Conservation (phyloP, 2,888 invertebrate species). For the Augiades crinisus region DNA sequence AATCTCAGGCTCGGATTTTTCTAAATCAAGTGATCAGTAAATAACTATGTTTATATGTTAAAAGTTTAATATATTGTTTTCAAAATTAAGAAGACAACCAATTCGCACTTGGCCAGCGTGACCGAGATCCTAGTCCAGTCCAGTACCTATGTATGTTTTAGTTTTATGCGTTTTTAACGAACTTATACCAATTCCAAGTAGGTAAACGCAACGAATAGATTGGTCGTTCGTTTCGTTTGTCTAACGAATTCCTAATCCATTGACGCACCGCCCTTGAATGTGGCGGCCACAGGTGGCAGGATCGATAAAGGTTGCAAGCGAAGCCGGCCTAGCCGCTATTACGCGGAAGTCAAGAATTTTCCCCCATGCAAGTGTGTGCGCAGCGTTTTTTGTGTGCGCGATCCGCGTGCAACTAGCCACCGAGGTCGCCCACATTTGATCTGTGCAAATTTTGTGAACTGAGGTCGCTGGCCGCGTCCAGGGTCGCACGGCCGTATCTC, state of each 20-base stretch:
- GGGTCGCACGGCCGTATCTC: slow-evolving; percentile 76
- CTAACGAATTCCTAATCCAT: slow-evolving; percentile 18
- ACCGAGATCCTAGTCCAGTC: no score
- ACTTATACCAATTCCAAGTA: no score
- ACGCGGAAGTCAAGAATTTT: slow-evolving; percentile 73
- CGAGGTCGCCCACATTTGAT: slow-evolving; percentile 81
- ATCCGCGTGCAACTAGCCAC: slow-evolving; percentile 65
- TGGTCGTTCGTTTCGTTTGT: slow-evolving; percentile 7
- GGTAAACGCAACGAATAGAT: no score
- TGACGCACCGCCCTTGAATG: slow-evolving; percentile 19
- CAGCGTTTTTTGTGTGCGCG: slow-evolving; percentile 45
- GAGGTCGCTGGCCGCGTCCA: slow-evolving; percentile 75
- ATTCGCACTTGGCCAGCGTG: no score
- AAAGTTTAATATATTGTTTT: no score
- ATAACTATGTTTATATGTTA: no score
- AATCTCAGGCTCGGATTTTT: no score
- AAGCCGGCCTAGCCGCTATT: slow-evolving; percentile 25
- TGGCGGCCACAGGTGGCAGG: slow-evolving; percentile 29
- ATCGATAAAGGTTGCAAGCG: slow-evolving; percentile 32
- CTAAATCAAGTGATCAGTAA: no score
- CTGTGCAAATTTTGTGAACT: slow-evolving; percentile 78
- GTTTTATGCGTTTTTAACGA: no score
- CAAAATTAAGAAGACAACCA: no score
- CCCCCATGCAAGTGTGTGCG: slow-evolving; percentile 43
- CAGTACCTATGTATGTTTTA: no score